Conservation (phyloP, 2,888 invertebrate genomes). For the Helicoverpa assulta region DNA sequence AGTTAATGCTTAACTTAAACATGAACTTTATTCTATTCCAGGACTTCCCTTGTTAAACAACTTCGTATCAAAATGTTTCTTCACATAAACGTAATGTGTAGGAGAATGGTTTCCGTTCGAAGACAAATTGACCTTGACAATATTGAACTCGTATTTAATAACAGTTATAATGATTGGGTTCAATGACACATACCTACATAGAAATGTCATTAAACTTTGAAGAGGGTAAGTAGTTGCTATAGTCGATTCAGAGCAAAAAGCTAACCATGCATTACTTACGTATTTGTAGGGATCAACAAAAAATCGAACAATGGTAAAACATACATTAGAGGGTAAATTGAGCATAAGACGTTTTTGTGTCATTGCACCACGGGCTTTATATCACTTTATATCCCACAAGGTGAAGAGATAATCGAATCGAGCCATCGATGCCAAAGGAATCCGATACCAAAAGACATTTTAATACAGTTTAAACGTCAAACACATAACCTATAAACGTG, state of each 20-base stretch:
- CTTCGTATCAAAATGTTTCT: constrained; percentile 26
- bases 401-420: too few relatives aligned
- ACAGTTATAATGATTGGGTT: not conserved
- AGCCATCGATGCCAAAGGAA: too few relatives aligned
- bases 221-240: too few relatives aligned
- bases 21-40: constrained; percentile 38
- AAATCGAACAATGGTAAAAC: too few relatives aligned
- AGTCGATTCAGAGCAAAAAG: too few relatives aligned
- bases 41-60: constrained; percentile 31
- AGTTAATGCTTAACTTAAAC: constrained; percentile 35
- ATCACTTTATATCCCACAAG: too few relatives aligned
- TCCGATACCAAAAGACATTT: not conserved
- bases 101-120: not conserved
- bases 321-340: too few relatives aligned
- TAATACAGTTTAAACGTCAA: constrained; percentile 29
- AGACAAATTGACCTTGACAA: not conserved
- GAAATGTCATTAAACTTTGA: not conserved
- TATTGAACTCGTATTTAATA: not conserved
- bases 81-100: constrained; percentile 10
- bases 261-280: too few relatives aligned
- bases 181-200: not conserved
- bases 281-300: too few relatives aligned
- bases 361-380: too few relatives aligned
- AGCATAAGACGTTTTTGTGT: too few relatives aligned
- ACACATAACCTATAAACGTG: constrained; percentile 22